Base-by-base conservation (phyloP, 2,113 vertebrate genomes). In the Melanocharis versteri region DNA sequence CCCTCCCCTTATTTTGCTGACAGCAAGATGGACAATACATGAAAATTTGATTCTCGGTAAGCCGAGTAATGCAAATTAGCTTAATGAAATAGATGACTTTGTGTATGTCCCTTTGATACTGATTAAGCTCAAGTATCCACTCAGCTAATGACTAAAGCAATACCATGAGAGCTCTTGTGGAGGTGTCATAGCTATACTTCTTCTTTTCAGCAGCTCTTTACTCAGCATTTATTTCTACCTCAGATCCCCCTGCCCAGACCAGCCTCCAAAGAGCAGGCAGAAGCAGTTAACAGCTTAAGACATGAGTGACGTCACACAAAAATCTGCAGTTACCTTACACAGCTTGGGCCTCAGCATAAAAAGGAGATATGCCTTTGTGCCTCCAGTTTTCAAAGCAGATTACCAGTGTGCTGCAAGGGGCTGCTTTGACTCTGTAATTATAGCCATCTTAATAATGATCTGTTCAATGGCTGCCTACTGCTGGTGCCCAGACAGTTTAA, bases 71-170 rank as follows among this genome's bases (percentile, higher is more conserved):
- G 98, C 97, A 98, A 98, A 99, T 98, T 97, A 98, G 97, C 96
- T 94, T 98, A 98, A 98, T 98, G 97, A 98, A 98, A 98, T 89
- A 97, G 97, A 98, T 92, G 93, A 97, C 97, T 96, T 71, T 90
- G 83, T 96, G 61, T 95, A 93, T 86, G 88, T 97, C 95, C 93
- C 93, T 97, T 92, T 96, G 96, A 97, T 97, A 98, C 93, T 95
- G 97, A 96, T 96, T 94, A 93, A 97, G 98, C 98, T 99, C 98
- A 98, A 96, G 98, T 98, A 98, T 98, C 98, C 97, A 98, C 98
- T 98, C 97, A 98, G 97, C 98, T 98, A 98, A 98, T 98, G 98
- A 97, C 97, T 94, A 96, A 90, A 97, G 97, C 39, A 92, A 96
- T 92, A 96, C 96, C 91, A 76, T 89, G 96, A 98, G 89, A 96